A percentile compares a stretch with the other conserved stretches of the same genome.
Evolutionary conservation across 92 coral and sea anemone genomes (phyloP).

Genomic region (Zoanthus sansibaricus): DNA sequence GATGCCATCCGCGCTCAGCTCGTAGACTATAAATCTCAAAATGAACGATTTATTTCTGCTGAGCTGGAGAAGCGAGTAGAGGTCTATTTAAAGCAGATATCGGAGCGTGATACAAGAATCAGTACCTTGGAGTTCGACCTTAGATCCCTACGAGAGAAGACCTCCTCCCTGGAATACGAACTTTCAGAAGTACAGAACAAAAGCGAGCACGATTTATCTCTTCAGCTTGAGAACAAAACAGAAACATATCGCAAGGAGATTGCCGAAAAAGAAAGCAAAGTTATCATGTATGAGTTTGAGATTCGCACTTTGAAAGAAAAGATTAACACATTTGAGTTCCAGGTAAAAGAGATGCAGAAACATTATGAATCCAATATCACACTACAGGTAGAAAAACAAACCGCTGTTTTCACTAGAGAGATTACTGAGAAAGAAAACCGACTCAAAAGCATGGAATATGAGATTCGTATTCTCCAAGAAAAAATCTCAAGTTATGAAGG

Average conservation of each 20-base stretch:
- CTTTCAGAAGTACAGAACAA: conserved; percentile 34
- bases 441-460: conserved; percentile 37
- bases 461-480: conserved; percentile 40
- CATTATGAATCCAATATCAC: conserved; percentile 37
- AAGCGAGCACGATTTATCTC: conserved; percentile 53
- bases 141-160: conserved; percentile 34
- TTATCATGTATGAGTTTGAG: conserved; percentile 48
- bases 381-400: conserved; percentile 49
- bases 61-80: conserved; percentile 48
- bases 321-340: conserved; percentile 43
- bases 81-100: conserved; percentile 42
- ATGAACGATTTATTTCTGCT: conserved; percentile 44
- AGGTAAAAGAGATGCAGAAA: conserved; percentile 40
- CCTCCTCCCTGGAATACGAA: conserved; percentile 29
- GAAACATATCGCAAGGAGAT: conserved; percentile 55
- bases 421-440: conserved; percentile 46
- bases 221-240: conserved; percentile 53
- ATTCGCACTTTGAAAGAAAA: conserved; percentile 51
- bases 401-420: conserved; percentile 23
- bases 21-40: conserved; percentile 49
- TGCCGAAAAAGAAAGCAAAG: conserved; percentile 50
- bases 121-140: conserved; percentile 44
- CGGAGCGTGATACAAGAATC: conserved; percentile 41
- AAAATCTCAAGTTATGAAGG: conserved; percentile 39
- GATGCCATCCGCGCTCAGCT: conserved; percentile 52